Evolutionary conservation across 2,888 invertebrate species (phyloP).

Genomic region (Andrena minutula): DNA sequence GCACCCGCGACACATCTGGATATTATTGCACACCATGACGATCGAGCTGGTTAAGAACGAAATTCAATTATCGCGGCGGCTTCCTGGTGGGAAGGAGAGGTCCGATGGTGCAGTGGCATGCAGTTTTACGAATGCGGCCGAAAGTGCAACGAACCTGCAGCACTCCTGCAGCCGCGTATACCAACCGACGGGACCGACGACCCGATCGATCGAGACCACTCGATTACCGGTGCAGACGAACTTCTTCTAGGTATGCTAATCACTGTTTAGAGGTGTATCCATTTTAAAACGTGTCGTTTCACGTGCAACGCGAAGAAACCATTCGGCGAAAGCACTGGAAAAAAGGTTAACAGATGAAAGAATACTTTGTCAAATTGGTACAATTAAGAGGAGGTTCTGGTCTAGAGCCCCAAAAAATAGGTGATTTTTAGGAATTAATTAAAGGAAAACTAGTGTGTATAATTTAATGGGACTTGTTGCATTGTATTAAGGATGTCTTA

Average conservation of each 20-base stretch:
- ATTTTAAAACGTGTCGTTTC: neutral
- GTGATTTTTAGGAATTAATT: too few species aligned
- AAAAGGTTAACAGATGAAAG: neutral
- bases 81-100: conserved; percentile 33
- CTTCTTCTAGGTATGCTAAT: conserved; percentile 62
- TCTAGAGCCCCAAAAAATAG: too few species aligned
- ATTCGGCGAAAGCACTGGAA: neutral
- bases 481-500: too few species aligned
- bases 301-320: neutral
- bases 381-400: too few species aligned
- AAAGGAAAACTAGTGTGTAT: too few species aligned
- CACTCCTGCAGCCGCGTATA: conserved; percentile 67
- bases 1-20: neutral
- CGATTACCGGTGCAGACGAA: conserved; percentile 63
- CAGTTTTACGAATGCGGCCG: conserved; percentile 71
- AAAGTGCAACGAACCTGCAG: conserved; percentile 70
- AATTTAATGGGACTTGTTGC: too few species aligned
- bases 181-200: conserved; percentile 58
- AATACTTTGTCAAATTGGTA: too few species aligned
- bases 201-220: conserved; percentile 70
- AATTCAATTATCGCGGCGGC: conserved; percentile 56
- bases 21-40: conserved; percentile 30
- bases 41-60: conserved; percentile 53
- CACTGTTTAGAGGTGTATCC: conserved; percentile 38
- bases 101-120: conserved; percentile 61